Evolutionary conservation across 2,888 invertebrate species (phyloP), one percentile per base, ranked within the genome.

Genomic region (Lasioglossum leucozonium): DNA sequence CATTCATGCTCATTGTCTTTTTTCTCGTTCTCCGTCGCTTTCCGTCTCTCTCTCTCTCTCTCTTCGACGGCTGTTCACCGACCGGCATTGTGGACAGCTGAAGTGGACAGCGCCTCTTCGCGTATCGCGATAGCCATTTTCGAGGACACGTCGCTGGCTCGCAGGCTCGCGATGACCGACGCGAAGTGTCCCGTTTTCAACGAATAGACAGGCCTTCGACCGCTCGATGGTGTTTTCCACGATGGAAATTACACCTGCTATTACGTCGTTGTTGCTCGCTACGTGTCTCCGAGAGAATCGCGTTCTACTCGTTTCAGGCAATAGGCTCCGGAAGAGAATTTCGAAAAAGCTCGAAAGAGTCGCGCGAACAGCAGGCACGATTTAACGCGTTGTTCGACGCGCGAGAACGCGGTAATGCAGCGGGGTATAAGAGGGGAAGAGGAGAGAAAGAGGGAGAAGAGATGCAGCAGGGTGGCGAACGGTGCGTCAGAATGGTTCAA

Each of bases 51-150:
- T 18, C 42, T 11, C 30, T 13, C 4, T 22, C 4, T n/a, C 42
- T 22, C 40, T 16, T n/a, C 40, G n/a, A 10, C 4, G 37, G 16
- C 30, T 72, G n/a, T 83, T 84, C 84, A 84, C 40, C 77, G 34
- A n/a, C 2, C 26, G 69, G 69, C 47, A 77, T 83, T 62, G 84
- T 58, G 34, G 34, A 2, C 34, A n/a, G 34, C 69, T 77, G 30
- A 26, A 84, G 84, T 84, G 73, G 77, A 84, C 71, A 47, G 26
- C 30, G n/a, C 55, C 72, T 44, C 51, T 40, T 34, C 84, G 42
- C 73, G 62, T 73, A 51, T 84, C 84, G 51, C 13, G 82, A 84
- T 78, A 55, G 84, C 69, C 84, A 69, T 77, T 84, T 84, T 26
- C 65, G 11, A 37, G 72, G 44, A 26, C 83, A 22, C 44, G 82